These are phyloP conservation scores for Ectropis crepuscularia DNA, from an alignment of 2,888 invertebrate species.

Conservation along the genomic window DNA sequence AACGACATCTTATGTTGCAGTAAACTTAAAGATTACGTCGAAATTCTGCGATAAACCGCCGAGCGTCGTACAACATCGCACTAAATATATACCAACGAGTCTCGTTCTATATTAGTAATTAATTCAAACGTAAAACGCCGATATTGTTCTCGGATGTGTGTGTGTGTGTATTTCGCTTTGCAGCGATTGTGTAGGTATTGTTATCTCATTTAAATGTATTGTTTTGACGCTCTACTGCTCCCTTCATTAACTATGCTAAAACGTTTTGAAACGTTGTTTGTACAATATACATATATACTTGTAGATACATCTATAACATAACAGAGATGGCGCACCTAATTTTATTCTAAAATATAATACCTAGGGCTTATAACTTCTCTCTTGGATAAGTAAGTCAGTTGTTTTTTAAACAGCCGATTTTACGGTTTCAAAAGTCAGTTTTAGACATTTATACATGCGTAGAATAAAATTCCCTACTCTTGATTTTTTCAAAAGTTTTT, in stretches of 20 bases:
- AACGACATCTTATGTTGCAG: slow-evolving; percentile 54
- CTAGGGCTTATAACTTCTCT: too few relatives aligned
- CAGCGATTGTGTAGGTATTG: not conserved
- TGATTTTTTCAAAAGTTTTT: slow-evolving; percentile 46
- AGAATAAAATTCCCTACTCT: not conserved
- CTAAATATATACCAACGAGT: slow-evolving; percentile 22
- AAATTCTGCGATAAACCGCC: slow-evolving; percentile 52
- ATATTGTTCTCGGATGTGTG: slow-evolving; percentile 16
- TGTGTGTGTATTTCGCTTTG: slow-evolving; percentile 1
- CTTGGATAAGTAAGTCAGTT: too few relatives aligned
- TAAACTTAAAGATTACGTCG: slow-evolving; percentile 56
- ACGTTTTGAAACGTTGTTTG: not conserved
- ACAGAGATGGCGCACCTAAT: too few relatives aligned
- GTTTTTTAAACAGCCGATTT: too few relatives aligned
- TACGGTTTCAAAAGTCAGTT: too few relatives aligned
- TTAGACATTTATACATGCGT: too few relatives aligned
- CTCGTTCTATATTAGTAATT: slow-evolving; percentile 34
- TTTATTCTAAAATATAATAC: too few relatives aligned
- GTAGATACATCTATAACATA: too few relatives aligned
- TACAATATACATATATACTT: too few relatives aligned
- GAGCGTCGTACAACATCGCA: slow-evolving; percentile 38
- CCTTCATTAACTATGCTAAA: not conserved
- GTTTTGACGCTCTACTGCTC: slow-evolving; percentile 1
- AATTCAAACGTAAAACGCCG: slow-evolving; percentile 30
- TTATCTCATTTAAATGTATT: slow-evolving; percentile 13